These are phyloP conservation scores for Brachyptera putata DNA, from an alignment of 2,888 invertebrate species.

Conservation along the genomic window DNA sequence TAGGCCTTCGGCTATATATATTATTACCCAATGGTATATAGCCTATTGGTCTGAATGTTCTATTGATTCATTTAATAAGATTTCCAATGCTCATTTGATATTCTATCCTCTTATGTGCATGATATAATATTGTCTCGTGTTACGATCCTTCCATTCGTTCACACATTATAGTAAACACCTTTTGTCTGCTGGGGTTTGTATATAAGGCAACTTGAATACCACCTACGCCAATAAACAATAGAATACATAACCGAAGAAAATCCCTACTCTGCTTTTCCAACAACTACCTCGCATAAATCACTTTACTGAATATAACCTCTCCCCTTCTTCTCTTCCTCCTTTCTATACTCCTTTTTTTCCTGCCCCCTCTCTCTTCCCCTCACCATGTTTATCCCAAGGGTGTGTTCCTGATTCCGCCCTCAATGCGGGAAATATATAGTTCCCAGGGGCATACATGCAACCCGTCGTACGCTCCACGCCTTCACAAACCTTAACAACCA, in stretches of 20 bases:
- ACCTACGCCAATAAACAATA: conserved; percentile 28
- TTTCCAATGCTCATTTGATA: no score
- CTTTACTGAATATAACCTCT: conserved; percentile 26
- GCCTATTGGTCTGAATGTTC: no score
- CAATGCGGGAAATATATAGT: conserved; percentile 6
- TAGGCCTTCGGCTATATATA: no score
- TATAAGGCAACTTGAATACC: no score
- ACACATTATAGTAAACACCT: no score
- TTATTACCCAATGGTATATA: no score
- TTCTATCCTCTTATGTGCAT: no score
- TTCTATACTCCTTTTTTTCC: background rate
- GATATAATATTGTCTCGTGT: no score
- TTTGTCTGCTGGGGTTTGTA: no score
- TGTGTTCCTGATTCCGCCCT: conserved; percentile 2
- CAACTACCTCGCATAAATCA: conserved; percentile 26
- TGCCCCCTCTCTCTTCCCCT: background rate
- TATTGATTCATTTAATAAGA: no score
- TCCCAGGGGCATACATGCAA: background rate
- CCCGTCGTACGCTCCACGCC: conserved; percentile 1
- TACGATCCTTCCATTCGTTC: no score
- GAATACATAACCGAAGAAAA: conserved; percentile 25
- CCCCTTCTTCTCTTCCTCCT: background rate
- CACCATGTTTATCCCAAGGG: background rate
- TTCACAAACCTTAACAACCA: no score
- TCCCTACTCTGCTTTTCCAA: conserved; percentile 20